Conservation (phyloP, 2,888 invertebrate species). For the Catonia carolina region DNA sequence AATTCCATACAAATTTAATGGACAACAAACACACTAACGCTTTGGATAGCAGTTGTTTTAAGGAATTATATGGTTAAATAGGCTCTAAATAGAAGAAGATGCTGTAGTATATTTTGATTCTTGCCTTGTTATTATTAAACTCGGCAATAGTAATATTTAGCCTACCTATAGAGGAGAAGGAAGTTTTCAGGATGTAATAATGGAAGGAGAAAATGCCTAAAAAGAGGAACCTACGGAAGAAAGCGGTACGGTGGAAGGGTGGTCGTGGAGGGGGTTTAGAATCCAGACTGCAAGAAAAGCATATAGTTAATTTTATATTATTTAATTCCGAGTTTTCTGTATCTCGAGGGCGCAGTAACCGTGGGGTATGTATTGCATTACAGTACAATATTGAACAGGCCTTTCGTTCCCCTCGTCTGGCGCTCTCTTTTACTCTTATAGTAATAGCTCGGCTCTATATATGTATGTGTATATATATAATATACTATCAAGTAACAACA, state of each 20-base stretch:
- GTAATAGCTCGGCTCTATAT: not conserved
- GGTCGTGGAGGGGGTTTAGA: not conserved
- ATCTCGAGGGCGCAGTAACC: constrained; percentile 10
- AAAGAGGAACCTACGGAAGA: not conserved
- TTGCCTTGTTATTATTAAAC: too few relatives aligned
- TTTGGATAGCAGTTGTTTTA: too few relatives aligned
- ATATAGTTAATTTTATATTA: constrained; percentile 19
- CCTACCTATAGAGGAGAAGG: not conserved
- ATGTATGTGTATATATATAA: constrained; percentile 15
- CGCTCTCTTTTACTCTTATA: not conserved
- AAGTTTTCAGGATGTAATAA: not conserved
- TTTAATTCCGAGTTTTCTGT: constrained; percentile 17
- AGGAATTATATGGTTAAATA: too few relatives aligned
- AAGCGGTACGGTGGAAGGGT: not conserved
- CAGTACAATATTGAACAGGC: constrained; percentile 16
- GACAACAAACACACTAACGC: too few relatives aligned
- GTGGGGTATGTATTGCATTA: constrained; percentile 16
- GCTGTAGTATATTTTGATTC: too few relatives aligned
- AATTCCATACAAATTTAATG: too few relatives aligned
- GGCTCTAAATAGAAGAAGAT: too few relatives aligned
- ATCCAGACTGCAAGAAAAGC: not conserved
- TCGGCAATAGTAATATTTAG: not conserved
- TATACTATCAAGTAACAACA: constrained; percentile 21
- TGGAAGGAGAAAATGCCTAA: not conserved
- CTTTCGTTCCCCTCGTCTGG: too few relatives aligned